Evolutionary conservation across 2,113 vertebrate species (phyloP), one percentile per base, ranked within the genome.

Genomic region (Eurypyga helias): DNA sequence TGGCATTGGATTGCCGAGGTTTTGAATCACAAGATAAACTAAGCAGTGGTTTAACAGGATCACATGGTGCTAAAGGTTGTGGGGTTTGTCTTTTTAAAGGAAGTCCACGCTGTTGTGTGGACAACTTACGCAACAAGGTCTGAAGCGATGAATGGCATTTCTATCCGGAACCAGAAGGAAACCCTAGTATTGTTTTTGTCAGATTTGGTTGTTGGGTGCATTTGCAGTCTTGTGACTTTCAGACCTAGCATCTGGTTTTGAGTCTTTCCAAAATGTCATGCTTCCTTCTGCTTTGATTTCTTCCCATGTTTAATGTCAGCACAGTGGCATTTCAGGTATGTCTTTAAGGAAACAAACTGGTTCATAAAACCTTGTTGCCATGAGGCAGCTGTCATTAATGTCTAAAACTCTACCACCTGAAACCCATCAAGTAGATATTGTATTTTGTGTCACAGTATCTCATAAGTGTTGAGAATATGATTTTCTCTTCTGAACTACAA

Each of bases 281-380:
- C 49, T 91, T 81, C 82, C 62, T 96, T 70, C 69, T 89, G 71
- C 45, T 96, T 95, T 89, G 65, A 76, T 95, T 84, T 58, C 64
- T 91, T 89, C 52, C 17, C 33, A 80, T 93, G 29, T 83, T 79
- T 85, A 61, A 33, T 88, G 34, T 92, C 73, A 93, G 17, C 18
- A 15, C 89, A 43, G 34, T 94, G 72, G 57, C 43, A 52, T 95
- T 87, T 89, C 33, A 64, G n/a, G 34, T 73, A 12, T 23, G 77
- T 73, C 38, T 84, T 87, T 86, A 70, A 90, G 83, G 71, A 86
- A 80, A 77, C 43, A 95, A 94, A 83, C 61, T 38, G 33, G 13
- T 75, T 72, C 69, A 52, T 81, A 78, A 88, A 97, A 83, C 29
- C 18, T 83, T 51, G 38, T 88, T 83, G 29, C 57, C 31, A 31